These are phyloP conservation scores for Phataginus tetradactyla DNA, from an alignment of 2,797 vertebrate genomes.

Conservation along the genomic window DNA sequence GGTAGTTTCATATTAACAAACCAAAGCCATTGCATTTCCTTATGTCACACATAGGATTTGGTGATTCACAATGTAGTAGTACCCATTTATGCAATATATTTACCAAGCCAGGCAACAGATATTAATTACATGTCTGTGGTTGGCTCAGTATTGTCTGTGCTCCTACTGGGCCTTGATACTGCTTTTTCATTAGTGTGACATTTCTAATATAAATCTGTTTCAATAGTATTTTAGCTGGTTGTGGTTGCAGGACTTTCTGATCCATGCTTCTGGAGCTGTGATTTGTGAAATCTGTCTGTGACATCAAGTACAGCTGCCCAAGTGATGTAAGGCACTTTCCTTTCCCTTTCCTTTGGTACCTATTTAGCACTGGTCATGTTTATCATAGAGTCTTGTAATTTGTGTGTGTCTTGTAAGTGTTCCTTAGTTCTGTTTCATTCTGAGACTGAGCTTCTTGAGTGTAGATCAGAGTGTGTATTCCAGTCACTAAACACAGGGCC, in stretches of 20 bases:
- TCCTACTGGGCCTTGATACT: not conserved
- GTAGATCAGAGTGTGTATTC: not conserved
- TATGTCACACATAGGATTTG: not conserved
- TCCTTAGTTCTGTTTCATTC: not conserved
- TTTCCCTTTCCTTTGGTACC: not conserved
- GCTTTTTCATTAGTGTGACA: not conserved
- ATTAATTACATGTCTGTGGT: not conserved
- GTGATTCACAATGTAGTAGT: slow-evolving; percentile 19
- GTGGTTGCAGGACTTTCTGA: not conserved
- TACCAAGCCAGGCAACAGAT: not conserved
- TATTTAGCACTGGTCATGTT: not conserved
- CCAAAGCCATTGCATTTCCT: not conserved
- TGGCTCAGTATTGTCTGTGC: not conserved
- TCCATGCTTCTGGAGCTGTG: not conserved
- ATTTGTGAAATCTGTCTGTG: not conserved
- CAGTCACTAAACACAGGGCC: not conserved
- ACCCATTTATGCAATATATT: not conserved
- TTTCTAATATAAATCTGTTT: not conserved
- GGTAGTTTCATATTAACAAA: slow-evolving; percentile 61
- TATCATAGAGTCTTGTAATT: not conserved
- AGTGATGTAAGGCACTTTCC: not conserved
- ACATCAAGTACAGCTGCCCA: not conserved
- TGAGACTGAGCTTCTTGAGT: not conserved
- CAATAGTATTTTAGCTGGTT: not conserved
- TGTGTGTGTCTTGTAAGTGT: not conserved